phyloP scores from a whole-genome alignment of 2,888 invertebrate species.

The Protonemura montana region DNA sequence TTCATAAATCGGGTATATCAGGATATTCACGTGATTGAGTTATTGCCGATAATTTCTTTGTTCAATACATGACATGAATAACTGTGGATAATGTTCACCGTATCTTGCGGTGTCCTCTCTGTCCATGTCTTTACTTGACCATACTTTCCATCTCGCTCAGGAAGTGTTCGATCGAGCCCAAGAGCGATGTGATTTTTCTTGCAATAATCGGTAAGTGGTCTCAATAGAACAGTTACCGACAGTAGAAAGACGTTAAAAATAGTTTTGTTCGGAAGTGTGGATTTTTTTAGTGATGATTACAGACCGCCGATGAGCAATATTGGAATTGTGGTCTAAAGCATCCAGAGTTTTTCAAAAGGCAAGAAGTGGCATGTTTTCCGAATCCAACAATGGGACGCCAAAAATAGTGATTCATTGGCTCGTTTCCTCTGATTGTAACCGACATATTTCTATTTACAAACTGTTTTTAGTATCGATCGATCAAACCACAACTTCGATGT shows the following conservation, averaged over 20 bases:
- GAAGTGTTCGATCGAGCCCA: background rate
- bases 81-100: too few relatives aligned
- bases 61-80: background rate
- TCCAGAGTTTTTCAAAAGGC: background rate
- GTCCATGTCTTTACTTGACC: background rate
- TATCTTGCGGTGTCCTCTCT: background rate
- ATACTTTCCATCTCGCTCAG: background rate
- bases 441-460: background rate
- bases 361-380: background rate
- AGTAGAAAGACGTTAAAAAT: background rate
- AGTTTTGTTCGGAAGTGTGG: background rate
- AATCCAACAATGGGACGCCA: background rate
- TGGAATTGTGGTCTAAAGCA: background rate
- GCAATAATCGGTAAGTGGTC: background rate
- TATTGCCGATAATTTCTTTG: background rate
- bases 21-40: conserved; percentile 2
- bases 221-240: background rate
- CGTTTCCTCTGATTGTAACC: background rate
- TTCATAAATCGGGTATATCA: background rate
- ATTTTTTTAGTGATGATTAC: background rate
- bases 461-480: too few relatives aligned
- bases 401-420: background rate
- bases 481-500: background rate
- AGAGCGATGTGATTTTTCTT: background rate
- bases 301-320: background rate